Evolutionary conservation across 2,113 vertebrate species (phyloP).

Genomic region (Pandion haliaetus): DNA sequence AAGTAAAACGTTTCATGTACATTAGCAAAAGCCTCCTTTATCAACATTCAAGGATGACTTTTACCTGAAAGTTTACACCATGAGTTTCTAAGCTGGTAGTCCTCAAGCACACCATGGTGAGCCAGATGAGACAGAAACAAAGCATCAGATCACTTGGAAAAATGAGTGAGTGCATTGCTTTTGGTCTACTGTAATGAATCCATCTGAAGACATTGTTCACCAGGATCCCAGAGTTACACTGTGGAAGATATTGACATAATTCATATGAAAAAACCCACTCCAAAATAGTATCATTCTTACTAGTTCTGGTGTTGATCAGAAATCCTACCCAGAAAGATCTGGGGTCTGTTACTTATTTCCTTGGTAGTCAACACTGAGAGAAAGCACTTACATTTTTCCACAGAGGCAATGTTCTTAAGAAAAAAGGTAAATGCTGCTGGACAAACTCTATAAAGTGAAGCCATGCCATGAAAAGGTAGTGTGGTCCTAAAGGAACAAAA

Average conservation of each 20-base stretch:
- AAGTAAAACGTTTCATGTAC: not conserved
- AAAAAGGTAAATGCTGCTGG: not conserved
- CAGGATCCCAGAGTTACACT: not conserved
- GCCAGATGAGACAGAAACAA: not conserved
- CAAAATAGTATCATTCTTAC: not conserved
- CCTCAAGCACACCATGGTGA: not conserved
- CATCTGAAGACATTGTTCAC: fast-evolving
- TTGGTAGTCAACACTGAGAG: not conserved
- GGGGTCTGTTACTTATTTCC: not conserved
- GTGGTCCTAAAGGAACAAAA: not conserved
- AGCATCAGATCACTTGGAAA: not conserved
- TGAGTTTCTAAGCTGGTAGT: not conserved
- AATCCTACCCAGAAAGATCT: not conserved
- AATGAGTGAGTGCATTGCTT: not conserved
- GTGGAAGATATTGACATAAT: not conserved
- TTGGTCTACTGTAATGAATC: not conserved
- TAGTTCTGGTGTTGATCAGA: not conserved
- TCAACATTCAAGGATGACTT: not conserved
- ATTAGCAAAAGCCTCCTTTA: not conserved
- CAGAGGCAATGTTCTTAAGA: not conserved
- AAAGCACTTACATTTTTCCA: not conserved
- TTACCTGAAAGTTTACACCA: not conserved
- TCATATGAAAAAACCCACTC: fast-evolving
- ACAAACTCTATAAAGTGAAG: not conserved
- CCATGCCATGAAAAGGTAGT: not conserved